A percentile compares a stretch with the other conserved stretches of the same genome.
These are phyloP conservation scores for Tinamus major DNA, from an alignment of 2,797 vertebrate species.

Conservation along the genomic window DNA sequence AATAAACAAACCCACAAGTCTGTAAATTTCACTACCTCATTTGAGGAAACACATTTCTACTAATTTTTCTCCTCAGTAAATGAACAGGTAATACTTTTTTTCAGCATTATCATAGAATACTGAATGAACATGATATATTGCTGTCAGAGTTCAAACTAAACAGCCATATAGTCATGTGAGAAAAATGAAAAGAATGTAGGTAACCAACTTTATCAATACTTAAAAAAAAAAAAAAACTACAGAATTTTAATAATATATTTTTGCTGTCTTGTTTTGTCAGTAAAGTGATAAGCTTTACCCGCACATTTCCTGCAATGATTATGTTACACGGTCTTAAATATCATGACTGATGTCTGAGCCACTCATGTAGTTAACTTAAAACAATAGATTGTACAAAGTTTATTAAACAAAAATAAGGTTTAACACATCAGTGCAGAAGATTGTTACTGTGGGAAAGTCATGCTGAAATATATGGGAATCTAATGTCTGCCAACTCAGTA, in stretches of 20 bases:
- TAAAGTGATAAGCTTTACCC: constrained; percentile 20
- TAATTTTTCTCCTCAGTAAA: background rate
- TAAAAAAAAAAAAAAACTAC: background rate
- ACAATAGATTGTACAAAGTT: constrained; percentile 52
- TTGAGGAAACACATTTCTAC: background rate
- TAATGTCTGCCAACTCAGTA: background rate
- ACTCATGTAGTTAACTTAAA: constrained; percentile 71
- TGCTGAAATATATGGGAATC: background rate
- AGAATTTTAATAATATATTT: background rate
- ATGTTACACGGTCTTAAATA: constrained; percentile 51
- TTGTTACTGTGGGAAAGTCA: background rate
- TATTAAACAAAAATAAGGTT: constrained; percentile 65
- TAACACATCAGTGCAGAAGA: constrained; percentile 3
- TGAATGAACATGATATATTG: background rate
- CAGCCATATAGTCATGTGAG: background rate
- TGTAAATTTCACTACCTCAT: background rate
- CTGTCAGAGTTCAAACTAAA: background rate
- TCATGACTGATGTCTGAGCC: constrained; percentile 39
- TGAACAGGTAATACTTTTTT: background rate
- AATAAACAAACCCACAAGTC: too few relatives aligned
- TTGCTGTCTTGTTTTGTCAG: constrained; percentile 15
- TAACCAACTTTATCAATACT: background rate
- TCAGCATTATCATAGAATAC: background rate
- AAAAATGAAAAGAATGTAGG: background rate
- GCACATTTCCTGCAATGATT: constrained; percentile 25